Base-by-base conservation (phyloP, 2,888 invertebrate genomes). In the Salticus scenicus region DNA sequence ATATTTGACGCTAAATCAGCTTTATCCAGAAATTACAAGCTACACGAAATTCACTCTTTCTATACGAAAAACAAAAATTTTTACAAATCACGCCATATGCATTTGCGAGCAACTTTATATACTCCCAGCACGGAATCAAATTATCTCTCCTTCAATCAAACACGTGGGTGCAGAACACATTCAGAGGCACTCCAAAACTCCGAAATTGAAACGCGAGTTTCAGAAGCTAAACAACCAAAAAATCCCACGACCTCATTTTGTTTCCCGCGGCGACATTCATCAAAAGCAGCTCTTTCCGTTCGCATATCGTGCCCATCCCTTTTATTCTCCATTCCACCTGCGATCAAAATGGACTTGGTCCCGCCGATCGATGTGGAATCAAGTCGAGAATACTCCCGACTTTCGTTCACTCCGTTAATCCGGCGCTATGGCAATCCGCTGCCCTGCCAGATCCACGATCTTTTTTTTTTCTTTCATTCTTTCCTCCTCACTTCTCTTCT, bases 331-430 rank as follows among this genome's bases (percentile, higher is more conserved):
- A 47, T 27, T 17, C 33, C 37, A 42, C 42, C 47, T 72, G 20
- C 33, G 20, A 2, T n/a, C 24, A 20, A 14, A 67, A 51, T 77
- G 66, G 73, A 77, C 72, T 67, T 27, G 28, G 33, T 33, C 67
- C 30, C 70, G 70, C 63, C 83, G 77, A 83, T 83, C 82, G 82
- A 82, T 75, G 83, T 27, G 72, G 83, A 77, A 83, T 83, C 77
- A 77, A 77, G 67, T 83, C 83, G 73, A 57, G 57, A 57, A 57
- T 57, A 57, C 57, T 57, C 57, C 57, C 24, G 7, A 17, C 8
- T 17, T 57, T 57, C 57, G 57, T 17, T 57, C 24, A 57, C 24
- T 57, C 57, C 57, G 57, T 57, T 57, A 57, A 57, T 57, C 57
- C 57, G 57, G 57, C 57, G 57, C 57, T 57, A 20, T 20, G 57